A percentile compares a stretch with the other conserved stretches of the same genome.
These are phyloP conservation scores for Drosophila punjabiensis DNA, from an alignment of 1,140 invertebrate species.

Conservation along the genomic window DNA sequence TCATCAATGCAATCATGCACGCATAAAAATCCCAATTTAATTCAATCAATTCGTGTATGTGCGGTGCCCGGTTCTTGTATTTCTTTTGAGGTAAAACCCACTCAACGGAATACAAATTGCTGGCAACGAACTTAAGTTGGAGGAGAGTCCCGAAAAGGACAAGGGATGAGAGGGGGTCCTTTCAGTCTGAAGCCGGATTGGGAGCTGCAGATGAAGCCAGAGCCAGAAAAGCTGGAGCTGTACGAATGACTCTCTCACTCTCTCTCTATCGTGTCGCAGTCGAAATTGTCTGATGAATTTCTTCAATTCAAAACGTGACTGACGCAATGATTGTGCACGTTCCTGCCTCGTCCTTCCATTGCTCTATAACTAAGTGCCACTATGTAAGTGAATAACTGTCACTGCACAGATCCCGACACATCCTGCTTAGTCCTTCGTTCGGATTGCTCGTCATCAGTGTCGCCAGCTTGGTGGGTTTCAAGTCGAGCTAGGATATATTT, in stretches of 20 bases:
- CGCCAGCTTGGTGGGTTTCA: not conserved
- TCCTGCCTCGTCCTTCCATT: constrained; percentile 37
- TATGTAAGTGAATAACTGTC: constrained; percentile 80
- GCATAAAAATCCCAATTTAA: constrained; percentile 81
- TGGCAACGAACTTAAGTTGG: constrained; percentile 37
- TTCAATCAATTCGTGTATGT: constrained; percentile 70
- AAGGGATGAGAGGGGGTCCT: constrained; percentile 1
- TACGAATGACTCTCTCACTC: constrained; percentile 46
- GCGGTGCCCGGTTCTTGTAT: constrained; percentile 18
- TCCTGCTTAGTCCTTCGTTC: constrained; percentile 21
- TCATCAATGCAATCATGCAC: constrained; percentile 78
- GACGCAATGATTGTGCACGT: constrained; percentile 81
- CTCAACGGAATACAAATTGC: constrained; percentile 70
- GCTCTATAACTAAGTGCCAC: constrained; percentile 77
- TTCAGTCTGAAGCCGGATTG: constrained; percentile 10
- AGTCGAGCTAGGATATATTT: not conserved
- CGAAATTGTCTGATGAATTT: constrained; percentile 79
- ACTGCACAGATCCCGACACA: constrained; percentile 57
- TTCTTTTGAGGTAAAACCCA: constrained; percentile 46
- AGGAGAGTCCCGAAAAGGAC: constrained; percentile 17
- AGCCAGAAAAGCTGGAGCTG: constrained; percentile 6
- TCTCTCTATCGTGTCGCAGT: constrained; percentile 51
- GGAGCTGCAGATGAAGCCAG: constrained; percentile 10
- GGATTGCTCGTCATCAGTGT: constrained; percentile 25
- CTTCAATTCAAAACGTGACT: constrained; percentile 82